Base-by-base conservation (phyloP, 2,113 vertebrate species). In the Hypocryptadius cinnamomeus region DNA sequence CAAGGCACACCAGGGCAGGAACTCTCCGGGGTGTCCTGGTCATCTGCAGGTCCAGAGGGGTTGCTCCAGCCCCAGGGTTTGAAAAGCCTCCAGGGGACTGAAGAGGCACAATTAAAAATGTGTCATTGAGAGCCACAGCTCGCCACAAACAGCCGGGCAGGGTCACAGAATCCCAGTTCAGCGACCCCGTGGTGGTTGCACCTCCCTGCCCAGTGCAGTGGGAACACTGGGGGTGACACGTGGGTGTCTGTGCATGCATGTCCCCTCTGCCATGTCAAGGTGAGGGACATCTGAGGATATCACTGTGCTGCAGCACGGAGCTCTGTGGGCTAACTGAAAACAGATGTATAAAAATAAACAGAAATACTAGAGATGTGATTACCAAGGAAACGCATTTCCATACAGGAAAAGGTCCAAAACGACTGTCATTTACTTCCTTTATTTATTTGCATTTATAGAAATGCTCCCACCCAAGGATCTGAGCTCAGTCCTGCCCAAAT, bases 351-450 rank as follows among this genome's bases (percentile, higher is more conserved):
- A 93, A 96, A 95, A 92, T 94, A 95, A 96, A 96, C 88, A 95
- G 95, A 90, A 94, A 96, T 92, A 95, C 92, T 90, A 88, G 92
- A 90, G 94, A 94, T 93, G 94, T 87, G 92, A 96, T 96, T 96
- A 95, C 96, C 96, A 96, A 96, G 96, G 96, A 96, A 94, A 96
- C 96, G 28, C 94, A 96, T 95, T 95, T 95, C 28, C 88, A 96
- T 96, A 94, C 56, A 96, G 94, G 95, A 94, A 95, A 94, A 93
- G 11, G 37, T 90, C 95, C 96, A 95, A 93, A 95, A 89, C 19
- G n/a, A 92, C 90, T 88, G 92, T 74, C 95, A 74, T 64, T 90
- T 68, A 84, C 92, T 96, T 94, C 90, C 92, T 90, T 84, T 87
- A 94, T 86, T 93, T 93, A 85, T 90, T 81, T 24, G 2, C 73